Evolutionary conservation across 1,140 invertebrate species (phyloP), one percentile per base, ranked within the genome.

Genomic region (Tetraneura akinire): DNA sequence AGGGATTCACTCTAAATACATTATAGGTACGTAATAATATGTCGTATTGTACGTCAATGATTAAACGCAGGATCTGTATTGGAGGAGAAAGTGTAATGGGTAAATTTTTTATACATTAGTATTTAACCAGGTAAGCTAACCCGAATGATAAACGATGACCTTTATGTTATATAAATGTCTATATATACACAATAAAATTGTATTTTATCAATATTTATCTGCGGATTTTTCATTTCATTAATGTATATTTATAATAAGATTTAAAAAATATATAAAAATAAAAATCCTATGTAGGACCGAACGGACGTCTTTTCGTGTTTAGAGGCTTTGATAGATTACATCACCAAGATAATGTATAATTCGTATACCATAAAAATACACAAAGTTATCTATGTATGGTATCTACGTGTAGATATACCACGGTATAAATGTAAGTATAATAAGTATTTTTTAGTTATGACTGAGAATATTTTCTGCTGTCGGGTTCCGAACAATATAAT

Each of bases 401-500:
- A n/a, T 18, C 29, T 64, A 1, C 16, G 3, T 21, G 8, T 57
- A 57, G 14, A 57, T 14, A 57, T 16, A 42, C 32, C 62, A 4
- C n/a, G n/a, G n/a, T n/a, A n/a, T n/a, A n/a, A n/a, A n/a, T n/a
- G n/a, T n/a, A n/a, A n/a, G n/a, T n/a, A n/a, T n/a, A n/a, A n/a
- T n/a, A n/a, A n/a, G n/a, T n/a, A n/a, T n/a, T n/a, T n/a, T n/a
- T n/a, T n/a, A n/a, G n/a, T n/a, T 37, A 4, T 37, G 32, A 37
- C 32, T n/a, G n/a, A n/a, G n/a, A n/a, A n/a, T n/a, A n/a, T n/a
- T 66, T 66, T 66, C 18, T 66, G 62, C 23, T 4, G 23, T 71
- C 51, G 18, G 45, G 23, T 16, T 71, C 16, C 23, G 10, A 71
- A 71, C 68, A 71, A 71, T 70, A 64, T n/a, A 47, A 23, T 71